Conservation (phyloP, 2,888 invertebrate species). For the Leptarthrus brevirostris region DNA sequence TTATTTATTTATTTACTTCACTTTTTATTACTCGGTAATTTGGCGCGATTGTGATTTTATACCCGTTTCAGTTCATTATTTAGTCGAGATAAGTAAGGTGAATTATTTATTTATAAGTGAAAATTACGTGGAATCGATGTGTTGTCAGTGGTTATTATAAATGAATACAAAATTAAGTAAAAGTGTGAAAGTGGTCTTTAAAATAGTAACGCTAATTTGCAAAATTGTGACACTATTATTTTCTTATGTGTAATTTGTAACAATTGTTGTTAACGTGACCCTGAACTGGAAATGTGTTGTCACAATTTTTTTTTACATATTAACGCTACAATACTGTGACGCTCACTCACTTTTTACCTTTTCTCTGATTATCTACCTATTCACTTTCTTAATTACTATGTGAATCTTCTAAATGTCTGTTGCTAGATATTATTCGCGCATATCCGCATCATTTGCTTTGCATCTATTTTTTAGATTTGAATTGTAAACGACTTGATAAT, state of each 20-base stretch:
- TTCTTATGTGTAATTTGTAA: too few relatives aligned
- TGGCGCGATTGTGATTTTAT: conserved; percentile 18
- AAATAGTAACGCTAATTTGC: too few relatives aligned
- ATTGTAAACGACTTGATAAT: too few relatives aligned
- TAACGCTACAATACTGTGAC: neutral
- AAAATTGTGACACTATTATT: too few relatives aligned
- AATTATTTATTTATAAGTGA: conserved; percentile 10
- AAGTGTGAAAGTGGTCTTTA: neutral
- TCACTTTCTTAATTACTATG: too few relatives aligned
- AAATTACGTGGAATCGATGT: neutral
- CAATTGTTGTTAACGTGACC: too few relatives aligned
- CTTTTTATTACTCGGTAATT: conserved; percentile 15
- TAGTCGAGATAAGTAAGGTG: conserved; percentile 2
- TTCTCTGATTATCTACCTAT: too few relatives aligned
- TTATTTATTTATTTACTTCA: conserved; percentile 35
- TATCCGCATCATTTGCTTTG: too few relatives aligned
- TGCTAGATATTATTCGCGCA: too few relatives aligned
- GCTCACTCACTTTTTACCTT: too few relatives aligned
- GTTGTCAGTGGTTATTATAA: neutral
- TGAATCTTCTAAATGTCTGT: too few relatives aligned
- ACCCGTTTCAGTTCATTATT: neutral
- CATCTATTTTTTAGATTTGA: too few relatives aligned
- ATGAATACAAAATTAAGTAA: neutral
- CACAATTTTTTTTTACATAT: neutral
- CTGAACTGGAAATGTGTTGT: conserved; percentile 21